Evolutionary conservation across 2,888 invertebrate genomes (phyloP), one percentile per base, ranked within the genome.

Genomic region (Theretra japonica): DNA sequence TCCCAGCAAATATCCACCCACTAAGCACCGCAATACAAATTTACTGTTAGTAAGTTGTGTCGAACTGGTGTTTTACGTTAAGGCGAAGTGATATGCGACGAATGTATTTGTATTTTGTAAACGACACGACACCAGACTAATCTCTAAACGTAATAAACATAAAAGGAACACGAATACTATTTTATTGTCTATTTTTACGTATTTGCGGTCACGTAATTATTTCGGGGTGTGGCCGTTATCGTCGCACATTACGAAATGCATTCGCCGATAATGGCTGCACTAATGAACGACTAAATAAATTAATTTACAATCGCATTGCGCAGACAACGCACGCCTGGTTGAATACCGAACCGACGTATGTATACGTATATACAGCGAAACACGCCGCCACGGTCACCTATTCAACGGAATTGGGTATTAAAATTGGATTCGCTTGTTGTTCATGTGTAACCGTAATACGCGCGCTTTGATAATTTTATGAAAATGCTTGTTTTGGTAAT

Each of bases 281-380:
- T 65, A 65, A 65, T 65, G 41, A 65, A 65, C 48, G 41, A 48
- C 65, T 21, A 65, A 65, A 65, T 65, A 65, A n/a, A 65, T 65
- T 65, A 48, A 65, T 65, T 65, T 65, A 65, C 23, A 65, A 48
- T 65, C 17, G 21, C 65, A 65, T 25, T 48, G 65, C 65, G 21
- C 41, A 41, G 48, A 48, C 65, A 65, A 41, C 65, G 23, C 48
- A 65, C 65, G 48, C 65, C 41, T 17, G 48, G 41, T 21, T 65
- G 65, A 65, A 48, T 53, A 15, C 53, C 53, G 53, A 53, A 28
- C 28, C 28, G 28, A 28, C 28, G 28, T 28, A 28, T 5, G 5
- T 28, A 28, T 4, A 3, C 50, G 50, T 53, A 53, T 53, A 53
- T 19, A 65, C 48, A 23, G 65, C 48, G 41, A 23, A 62, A 65